These are phyloP conservation scores for Oenanthe melanoleuca DNA, from an alignment of 2,113 vertebrate species.

Conservation along the genomic window DNA sequence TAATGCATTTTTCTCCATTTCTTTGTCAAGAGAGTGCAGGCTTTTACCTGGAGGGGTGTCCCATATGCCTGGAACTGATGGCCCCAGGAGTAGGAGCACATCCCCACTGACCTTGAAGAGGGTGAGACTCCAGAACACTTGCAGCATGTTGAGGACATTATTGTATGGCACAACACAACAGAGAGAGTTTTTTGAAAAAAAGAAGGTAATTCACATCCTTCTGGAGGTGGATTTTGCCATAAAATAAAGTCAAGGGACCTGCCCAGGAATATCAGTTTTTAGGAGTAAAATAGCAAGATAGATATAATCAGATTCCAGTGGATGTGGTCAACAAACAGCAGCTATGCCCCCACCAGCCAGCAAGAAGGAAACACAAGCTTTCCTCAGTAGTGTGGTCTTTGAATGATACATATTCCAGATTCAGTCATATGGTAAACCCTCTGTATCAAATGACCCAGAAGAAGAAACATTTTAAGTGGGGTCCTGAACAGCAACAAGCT, in stretches of 20 bases:
- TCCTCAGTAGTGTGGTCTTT: neutral
- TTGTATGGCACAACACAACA: accelerated
- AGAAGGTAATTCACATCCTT: neutral
- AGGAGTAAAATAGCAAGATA: neutral
- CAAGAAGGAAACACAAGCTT: neutral
- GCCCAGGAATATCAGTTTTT: neutral
- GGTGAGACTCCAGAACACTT: neutral
- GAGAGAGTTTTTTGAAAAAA: neutral
- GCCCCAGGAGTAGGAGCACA: neutral
- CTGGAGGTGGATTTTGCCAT: neutral
- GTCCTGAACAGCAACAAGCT: neutral
- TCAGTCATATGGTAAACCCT: neutral
- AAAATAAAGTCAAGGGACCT: neutral
- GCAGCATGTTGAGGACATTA: neutral
- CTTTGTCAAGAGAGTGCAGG: neutral
- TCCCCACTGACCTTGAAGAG: neutral
- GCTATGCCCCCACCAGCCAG: neutral
- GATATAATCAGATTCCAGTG: neutral
- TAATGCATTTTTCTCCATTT: neutral
- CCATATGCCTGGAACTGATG: neutral
- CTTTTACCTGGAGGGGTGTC: neutral
- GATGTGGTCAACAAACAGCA: neutral
- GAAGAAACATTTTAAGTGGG: neutral
- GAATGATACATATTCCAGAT: neutral
- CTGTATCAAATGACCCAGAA: neutral